Base-by-base conservation (phyloP, 2,888 invertebrate genomes). In the Podabrus alpinus region DNA sequence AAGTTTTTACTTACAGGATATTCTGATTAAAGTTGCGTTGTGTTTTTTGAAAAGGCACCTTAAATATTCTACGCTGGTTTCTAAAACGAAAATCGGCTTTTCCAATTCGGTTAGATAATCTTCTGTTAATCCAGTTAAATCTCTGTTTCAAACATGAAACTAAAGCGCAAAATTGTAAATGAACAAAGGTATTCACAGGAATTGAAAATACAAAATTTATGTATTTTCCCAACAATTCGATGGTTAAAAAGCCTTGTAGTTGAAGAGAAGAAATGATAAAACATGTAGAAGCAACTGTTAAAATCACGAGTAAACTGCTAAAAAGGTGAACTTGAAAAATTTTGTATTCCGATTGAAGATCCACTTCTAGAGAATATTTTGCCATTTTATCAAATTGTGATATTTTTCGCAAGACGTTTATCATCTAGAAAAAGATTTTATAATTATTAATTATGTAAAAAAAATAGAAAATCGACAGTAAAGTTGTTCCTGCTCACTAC, bases 71-170 rank as follows among this genome's bases (percentile, higher is more conserved):
- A 1, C 3, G 3, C 0, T 5, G 13, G n/a, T n/a, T n/a, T 29
- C 29, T 5, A n/a, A 45, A 45, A n/a, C 11, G 1, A 45, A 7
- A n/a, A 19, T 13, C 16, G 10, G 9, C 0, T 9, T n/a, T 4
- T 3, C n/a, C 7, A 7, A 5, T 9, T 45, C 7, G 7, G 7
- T n/a, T 45, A 5, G n/a, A n/a, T 45, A 64, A 64, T 9, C 16
- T 70, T 9, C 29, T 25, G 15, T 73, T 73, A 10, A 73, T 17
- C 73, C 73, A 73, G 1, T n/a, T 7, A 21, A 70, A 73, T 61
- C 73, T 21, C 45, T 73, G 70, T 45, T 60, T 69, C 16, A 73
- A 59, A 15, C 24, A 66, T 17, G 29, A 25, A 13, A 61, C 13
- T n/a, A 73, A 66, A 3, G 66, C 59, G n/a, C 68, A 73, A 24